Evolutionary conservation across 2,888 invertebrate species (phyloP).

Genomic region (Parnassius smintheus): DNA sequence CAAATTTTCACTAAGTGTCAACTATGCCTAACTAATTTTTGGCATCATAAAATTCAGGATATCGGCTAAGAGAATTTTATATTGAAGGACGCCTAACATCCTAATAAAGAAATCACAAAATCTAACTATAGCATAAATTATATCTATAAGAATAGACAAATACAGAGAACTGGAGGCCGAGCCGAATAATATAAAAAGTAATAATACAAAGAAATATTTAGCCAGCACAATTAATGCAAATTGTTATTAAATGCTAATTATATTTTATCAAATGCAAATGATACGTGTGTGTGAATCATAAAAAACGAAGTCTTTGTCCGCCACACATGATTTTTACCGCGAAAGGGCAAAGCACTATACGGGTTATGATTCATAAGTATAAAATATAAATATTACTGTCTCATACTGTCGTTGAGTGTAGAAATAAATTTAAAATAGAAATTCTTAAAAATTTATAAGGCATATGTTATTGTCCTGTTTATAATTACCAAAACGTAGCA

Average conservation of each 20-base stretch:
- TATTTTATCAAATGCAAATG: slow-evolving; percentile 12
- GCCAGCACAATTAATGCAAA: background rate
- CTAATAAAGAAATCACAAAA: too few species aligned
- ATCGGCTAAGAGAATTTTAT: too few species aligned
- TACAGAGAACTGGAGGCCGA: background rate
- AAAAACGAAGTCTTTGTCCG: slow-evolving; percentile 20
- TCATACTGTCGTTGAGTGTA: background rate
- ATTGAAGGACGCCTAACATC: too few species aligned
- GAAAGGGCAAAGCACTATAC: slow-evolving; percentile 22
- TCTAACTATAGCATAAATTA: too few species aligned
- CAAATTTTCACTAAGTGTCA: too few species aligned
- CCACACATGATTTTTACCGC: slow-evolving; percentile 17
- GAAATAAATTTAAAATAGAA: too few species aligned
- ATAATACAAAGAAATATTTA: background rate
- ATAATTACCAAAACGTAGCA: too few species aligned
- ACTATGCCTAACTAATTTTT: too few species aligned
- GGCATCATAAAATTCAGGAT: too few species aligned
- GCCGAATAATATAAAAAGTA: background rate
- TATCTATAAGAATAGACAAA: background rate
- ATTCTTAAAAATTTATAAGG: too few species aligned
- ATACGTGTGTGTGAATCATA: slow-evolving; percentile 17
- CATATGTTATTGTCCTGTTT: too few species aligned
- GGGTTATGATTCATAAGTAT: slow-evolving; percentile 12
- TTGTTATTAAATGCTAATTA: background rate
- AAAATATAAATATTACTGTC: slow-evolving; percentile 3